phyloP scores from a whole-genome alignment of 2,113 vertebrate species.

The Tragulus kanchil region DNA sequence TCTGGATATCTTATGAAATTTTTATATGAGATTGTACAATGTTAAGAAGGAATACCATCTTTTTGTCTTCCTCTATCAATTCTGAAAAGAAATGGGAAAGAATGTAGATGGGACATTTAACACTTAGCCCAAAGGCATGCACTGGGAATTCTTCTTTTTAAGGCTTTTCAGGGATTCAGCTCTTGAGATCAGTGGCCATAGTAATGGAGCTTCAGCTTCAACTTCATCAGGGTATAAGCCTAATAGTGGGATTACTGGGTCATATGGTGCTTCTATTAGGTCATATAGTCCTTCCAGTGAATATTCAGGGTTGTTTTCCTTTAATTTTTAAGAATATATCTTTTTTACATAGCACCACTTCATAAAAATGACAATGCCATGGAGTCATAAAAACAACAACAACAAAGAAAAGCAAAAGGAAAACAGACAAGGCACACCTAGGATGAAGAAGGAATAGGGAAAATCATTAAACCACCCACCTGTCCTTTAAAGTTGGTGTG shows the following conservation, averaged over 20 bases:
- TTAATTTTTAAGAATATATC: background rate
- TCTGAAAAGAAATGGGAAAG: background rate
- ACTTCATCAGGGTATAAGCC: no score
- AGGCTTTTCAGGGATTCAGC: background rate
- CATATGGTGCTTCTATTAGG: no score
- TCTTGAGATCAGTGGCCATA: background rate
- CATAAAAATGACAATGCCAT: background rate
- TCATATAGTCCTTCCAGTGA: background rate
- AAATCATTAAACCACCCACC: background rate
- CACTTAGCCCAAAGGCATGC: background rate
- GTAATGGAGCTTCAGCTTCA: background rate
- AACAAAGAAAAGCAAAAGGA: background rate
- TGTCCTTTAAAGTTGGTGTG: background rate
- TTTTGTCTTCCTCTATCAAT: background rate
- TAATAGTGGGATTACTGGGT: no score
- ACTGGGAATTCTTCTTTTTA: no score
- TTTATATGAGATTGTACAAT: background rate
- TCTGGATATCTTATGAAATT: conserved; percentile 22
- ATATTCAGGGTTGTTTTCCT: background rate
- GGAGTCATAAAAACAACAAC: background rate
- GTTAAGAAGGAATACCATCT: background rate
- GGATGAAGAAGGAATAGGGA: background rate
- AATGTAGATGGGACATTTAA: background rate
- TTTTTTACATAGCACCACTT: background rate
- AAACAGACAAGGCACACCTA: background rate